Conservation (phyloP, 2,797 vertebrate species). For the Micromesistius poutassou region DNA sequence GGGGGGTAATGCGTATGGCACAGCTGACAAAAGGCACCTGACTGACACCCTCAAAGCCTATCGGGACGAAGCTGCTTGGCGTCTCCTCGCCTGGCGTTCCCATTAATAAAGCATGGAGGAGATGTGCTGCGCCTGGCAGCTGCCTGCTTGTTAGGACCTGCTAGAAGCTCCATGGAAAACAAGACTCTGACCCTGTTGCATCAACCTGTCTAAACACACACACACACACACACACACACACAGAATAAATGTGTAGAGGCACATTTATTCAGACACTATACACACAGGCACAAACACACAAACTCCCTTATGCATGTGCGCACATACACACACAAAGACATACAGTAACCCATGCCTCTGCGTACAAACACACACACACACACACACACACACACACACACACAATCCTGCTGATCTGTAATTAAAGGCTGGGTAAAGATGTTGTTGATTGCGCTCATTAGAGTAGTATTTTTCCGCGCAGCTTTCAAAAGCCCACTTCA, state of each 20-base stretch:
- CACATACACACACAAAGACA: background rate
- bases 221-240: background rate
- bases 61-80: background rate
- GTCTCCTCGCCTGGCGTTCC: background rate
- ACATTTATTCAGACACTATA: background rate
- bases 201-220: background rate
- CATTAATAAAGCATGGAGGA: background rate
- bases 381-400: background rate
- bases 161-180: background rate
- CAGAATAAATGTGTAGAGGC: background rate
- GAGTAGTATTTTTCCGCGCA: background rate
- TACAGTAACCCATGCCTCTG: too few species aligned
- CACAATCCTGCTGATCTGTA: background rate
- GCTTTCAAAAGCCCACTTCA: background rate
- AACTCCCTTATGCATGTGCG: background rate
- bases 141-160: background rate
- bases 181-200: background rate
- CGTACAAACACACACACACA: background rate
- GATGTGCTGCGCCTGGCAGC: background rate
- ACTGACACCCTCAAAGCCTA: background rate
- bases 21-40: background rate
- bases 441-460: slow-evolving; percentile 1
- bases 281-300: background rate
- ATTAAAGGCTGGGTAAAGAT: background rate
- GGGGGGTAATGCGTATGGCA: background rate